Conservation (phyloP, 2,113 vertebrate species). For the Planiliza haematocheilus region DNA sequence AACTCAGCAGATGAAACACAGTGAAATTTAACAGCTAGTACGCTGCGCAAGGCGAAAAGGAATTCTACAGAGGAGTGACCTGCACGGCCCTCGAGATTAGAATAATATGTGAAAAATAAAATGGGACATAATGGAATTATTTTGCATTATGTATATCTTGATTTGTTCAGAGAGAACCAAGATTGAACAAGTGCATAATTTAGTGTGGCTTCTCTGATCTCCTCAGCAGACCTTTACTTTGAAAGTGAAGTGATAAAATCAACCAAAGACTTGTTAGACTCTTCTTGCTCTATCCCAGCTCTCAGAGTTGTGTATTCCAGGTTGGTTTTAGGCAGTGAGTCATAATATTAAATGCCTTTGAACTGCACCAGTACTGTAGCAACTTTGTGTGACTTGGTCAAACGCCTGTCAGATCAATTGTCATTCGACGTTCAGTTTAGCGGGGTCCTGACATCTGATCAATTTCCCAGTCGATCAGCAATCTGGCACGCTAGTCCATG, state of each 20-base stretch:
- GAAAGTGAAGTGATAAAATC: too few species aligned
- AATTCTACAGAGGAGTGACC: conserved; percentile 41
- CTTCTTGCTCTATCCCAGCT: not conserved
- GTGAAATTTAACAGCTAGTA: conserved; percentile 45
- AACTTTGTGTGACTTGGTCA: not conserved
- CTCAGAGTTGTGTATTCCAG: not conserved
- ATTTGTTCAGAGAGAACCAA: conserved; percentile 2
- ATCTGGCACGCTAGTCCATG: not conserved
- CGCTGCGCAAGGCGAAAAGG: conserved; percentile 37
- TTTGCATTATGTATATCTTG: not conserved
- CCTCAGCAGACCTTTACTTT: not conserved
- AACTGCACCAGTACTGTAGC: not conserved
- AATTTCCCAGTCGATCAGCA: not conserved
- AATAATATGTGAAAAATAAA: conserved; percentile 25
- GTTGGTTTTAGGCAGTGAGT: not conserved
- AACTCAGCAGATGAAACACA: conserved; percentile 62
- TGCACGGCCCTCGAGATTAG: conserved; percentile 28
- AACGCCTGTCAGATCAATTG: not conserved
- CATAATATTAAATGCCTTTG: conserved; percentile 8
- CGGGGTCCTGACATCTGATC: not conserved
- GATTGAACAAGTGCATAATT: not conserved
- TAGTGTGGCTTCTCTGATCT: not conserved
- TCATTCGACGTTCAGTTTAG: not conserved
- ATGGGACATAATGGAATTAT: conserved; percentile 9
- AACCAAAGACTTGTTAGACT: not conserved